Conservation (phyloP, 2,113 vertebrate species). For the Pomatorhinus ruficollis region DNA sequence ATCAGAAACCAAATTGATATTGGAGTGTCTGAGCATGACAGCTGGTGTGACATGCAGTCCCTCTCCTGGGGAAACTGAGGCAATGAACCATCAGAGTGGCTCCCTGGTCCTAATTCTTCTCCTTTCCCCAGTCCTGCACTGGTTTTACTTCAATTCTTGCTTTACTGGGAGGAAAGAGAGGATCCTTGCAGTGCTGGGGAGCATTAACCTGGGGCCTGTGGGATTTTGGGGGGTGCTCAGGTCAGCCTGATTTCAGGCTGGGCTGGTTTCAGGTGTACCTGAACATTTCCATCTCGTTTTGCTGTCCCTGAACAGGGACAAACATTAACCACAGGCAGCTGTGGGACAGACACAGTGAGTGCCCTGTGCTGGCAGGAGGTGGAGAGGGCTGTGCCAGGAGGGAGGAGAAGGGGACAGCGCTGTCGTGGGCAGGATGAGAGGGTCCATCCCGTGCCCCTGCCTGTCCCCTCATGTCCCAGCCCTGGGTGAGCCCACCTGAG, state of each 20-base stretch:
- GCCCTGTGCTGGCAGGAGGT: rapidly evolving
- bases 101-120: not conserved
- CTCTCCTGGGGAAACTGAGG: not conserved
- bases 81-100: not conserved
- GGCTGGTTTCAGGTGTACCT: not conserved
- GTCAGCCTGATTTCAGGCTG: not conserved
- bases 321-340: rapidly evolving
- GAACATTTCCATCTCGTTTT: not conserved
- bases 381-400: too few relatives aligned
- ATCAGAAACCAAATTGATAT: rapidly evolving
- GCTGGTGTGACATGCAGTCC: not conserved
- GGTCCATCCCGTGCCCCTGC: not conserved
- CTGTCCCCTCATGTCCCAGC: not conserved
- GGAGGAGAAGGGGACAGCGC: not conserved
- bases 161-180: not conserved
- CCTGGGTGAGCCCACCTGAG: not conserved
- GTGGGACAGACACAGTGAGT: rapidly evolving
- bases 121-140: rapidly evolving
- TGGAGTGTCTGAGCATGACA: not conserved
- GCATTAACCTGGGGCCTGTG: not conserved
- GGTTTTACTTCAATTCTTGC: not conserved
- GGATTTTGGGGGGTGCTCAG: not conserved
- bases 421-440: too few relatives aligned
- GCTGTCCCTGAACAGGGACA: not conserved
- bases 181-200: not conserved